Conservation (phyloP, 2,888 invertebrate species). For the Dolichomitus sp. region DNA sequence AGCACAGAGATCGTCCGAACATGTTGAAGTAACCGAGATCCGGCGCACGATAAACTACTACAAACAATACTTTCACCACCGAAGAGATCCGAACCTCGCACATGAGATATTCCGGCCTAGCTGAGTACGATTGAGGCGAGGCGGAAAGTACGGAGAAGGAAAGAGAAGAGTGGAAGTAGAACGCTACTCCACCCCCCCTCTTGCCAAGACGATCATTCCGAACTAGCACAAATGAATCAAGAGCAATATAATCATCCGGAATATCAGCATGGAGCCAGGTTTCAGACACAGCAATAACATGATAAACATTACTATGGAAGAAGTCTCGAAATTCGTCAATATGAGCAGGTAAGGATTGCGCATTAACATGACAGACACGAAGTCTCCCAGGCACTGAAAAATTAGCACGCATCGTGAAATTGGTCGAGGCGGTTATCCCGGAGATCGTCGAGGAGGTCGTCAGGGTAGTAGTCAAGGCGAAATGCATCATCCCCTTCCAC, state of each 20-base stretch:
- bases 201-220: not conserved
- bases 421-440: not conserved
- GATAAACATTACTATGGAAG: not conserved
- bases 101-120: not conserved
- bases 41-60: not conserved
- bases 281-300: constrained; percentile 3
- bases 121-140: not conserved
- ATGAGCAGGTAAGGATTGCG: constrained; percentile 3
- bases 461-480: not conserved
- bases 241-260: not conserved
- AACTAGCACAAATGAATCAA: not conserved
- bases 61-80: not conserved
- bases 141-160: not conserved
- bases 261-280: constrained; percentile 13
- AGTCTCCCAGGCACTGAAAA: too few species aligned
- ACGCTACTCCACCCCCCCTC: not conserved
- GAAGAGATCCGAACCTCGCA: not conserved
- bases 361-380: not conserved
- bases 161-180: not conserved
- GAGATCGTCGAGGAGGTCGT: not conserved
- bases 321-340: constrained; percentile 14
- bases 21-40: not conserved
- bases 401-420: too few species aligned
- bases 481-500: not conserved
- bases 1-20: not conserved